Evolutionary conservation across 2,113 vertebrate species (phyloP), one percentile per base, ranked within the genome.

Genomic region (Myiagra hebetior): DNA sequence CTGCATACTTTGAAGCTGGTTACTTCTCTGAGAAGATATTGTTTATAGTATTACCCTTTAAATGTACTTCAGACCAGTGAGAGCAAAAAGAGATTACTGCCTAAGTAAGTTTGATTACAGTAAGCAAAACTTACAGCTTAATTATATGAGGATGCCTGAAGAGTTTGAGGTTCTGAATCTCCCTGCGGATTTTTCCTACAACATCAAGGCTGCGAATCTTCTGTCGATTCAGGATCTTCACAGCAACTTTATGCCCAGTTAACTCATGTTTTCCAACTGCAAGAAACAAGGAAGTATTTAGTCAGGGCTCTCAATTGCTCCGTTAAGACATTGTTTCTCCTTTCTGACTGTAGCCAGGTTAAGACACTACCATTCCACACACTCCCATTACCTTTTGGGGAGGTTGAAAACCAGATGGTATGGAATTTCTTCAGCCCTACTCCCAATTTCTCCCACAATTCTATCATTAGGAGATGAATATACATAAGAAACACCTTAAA

Each of bases 81-180:
- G 3, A 92, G 6, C 19, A 84, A 37, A 39, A 73, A 41, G 4
- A 79, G 27, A 65, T 69, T 42, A 81, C 17, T 67, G 22, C 16
- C 50, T 65, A 37, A 81, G 55, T 88, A 87, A 68, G 53, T 94
- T 97, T 94, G 5, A 59, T 62, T 56, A 80, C 1, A 83, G 65
- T 31, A 95, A 95, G 89, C 89, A 95, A 89, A 97, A 98, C 99
- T 99, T 98, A 99, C 99, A 99, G 97, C 97, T 99, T 99, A 97
- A 99, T 99, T 98, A 99, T 99, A 95, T 99, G 99, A 83, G 99
- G 99, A 95, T 99, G 99, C 47, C 99, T 98, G 97, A 99, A 99
- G 89, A 99, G 99, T 95, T 99, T 99, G 93, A 99, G 99, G 97
- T 99, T 99, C 98, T 99, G 99, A 93, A 99, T 99, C 93, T 99